Evolutionary conservation across 2,797 vertebrate species (phyloP).

Genomic region (Salarias fasciatus): DNA sequence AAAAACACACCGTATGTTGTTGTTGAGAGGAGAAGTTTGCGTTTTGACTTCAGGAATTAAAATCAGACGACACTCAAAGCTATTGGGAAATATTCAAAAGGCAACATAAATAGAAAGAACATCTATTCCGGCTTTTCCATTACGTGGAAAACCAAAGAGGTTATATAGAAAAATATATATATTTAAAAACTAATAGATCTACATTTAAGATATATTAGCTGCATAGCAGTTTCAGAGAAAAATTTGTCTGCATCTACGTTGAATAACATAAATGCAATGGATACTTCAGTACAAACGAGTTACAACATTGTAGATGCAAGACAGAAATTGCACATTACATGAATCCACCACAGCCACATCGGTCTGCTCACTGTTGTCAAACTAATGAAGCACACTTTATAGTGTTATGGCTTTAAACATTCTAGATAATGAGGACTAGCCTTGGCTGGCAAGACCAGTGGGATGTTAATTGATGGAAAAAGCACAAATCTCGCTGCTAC

Average conservation of each 20-base stretch:
- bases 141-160: slow-evolving; percentile 58
- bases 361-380: slow-evolving; percentile 51
- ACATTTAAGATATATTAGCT: slow-evolving; percentile 75
- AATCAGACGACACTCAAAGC: slow-evolving; percentile 47
- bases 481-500: slow-evolving; percentile 37
- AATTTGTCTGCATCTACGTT: slow-evolving; percentile 68
- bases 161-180: slow-evolving; percentile 73
- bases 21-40: slow-evolving; percentile 32
- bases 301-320: slow-evolving; percentile 32
- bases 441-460: slow-evolving; percentile 18
- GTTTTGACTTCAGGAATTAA: slow-evolving; percentile 30
- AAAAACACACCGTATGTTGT: slow-evolving; percentile 22
- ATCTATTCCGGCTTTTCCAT: slow-evolving; percentile 64
- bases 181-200: slow-evolving; percentile 74
- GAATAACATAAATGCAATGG: slow-evolving; percentile 69
- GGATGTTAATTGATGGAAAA: slow-evolving; percentile 41
- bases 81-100: slow-evolving; percentile 45
- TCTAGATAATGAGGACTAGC: slow-evolving; percentile 46
- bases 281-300: slow-evolving; percentile 71
- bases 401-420: slow-evolving; percentile 69
- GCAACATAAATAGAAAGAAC: slow-evolving; percentile 70
- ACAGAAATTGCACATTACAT: slow-evolving; percentile 64
- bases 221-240: slow-evolving; percentile 81
- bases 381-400: slow-evolving; percentile 53
- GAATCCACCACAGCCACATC: slow-evolving; percentile 47